Percentiles rank a stretch among this genome's conserved stretches.
Conservation (phyloP, 2,113 vertebrate genomes). For the Halichoerus grypus region DNA sequence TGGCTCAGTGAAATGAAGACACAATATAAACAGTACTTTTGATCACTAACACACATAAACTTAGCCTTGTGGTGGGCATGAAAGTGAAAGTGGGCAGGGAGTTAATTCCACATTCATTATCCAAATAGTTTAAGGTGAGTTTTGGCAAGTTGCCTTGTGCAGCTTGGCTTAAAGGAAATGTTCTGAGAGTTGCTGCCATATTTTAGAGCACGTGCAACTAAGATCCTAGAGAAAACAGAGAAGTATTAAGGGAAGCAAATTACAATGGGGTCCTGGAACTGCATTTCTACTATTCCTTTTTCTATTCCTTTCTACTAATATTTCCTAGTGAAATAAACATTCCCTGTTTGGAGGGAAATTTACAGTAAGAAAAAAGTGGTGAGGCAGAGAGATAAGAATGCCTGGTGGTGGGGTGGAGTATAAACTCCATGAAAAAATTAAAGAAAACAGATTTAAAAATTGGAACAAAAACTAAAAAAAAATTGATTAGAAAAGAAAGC, state of each 20-base stretch:
- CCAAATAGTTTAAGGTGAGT: conserved; percentile 14
- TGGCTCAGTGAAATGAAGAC: neutral
- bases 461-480: neutral
- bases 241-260: conserved; percentile 10
- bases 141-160: conserved; percentile 21
- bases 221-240: conserved; percentile 44
- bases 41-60: conserved; percentile 11
- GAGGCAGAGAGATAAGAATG: neutral
- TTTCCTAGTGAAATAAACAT: conserved; percentile 1
- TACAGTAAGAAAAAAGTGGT: neutral
- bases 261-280: neutral
- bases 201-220: conserved; percentile 27
- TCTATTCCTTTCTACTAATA: neutral
- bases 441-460: neutral
- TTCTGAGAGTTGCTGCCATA: conserved; percentile 12
- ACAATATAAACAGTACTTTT: conserved; percentile 41
- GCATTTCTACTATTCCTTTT: neutral
- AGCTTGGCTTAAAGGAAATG: conserved; percentile 22
- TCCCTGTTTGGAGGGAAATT: neutral
- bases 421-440: neutral
- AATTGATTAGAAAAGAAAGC: neutral
- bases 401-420: neutral
- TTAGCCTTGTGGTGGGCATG: neutral
- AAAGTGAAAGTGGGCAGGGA: neutral
- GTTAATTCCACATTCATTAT: neutral